phyloP scores from a whole-genome alignment of 53 echinoderm and acorn worm genomes.

The Zoroaster sp. region DNA sequence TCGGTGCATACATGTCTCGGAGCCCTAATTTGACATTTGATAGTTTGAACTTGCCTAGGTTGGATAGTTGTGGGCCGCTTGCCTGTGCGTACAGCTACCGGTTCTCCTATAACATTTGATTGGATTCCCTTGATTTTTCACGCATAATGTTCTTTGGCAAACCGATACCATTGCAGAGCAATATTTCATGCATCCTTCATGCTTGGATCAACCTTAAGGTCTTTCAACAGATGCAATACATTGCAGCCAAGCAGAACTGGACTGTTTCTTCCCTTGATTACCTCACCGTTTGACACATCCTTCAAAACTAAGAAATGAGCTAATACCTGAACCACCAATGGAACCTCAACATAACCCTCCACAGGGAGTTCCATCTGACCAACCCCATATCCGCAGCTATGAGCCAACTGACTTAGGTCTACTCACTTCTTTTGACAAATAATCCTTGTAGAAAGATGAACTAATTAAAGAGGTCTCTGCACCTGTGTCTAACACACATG shows the following conservation, averaged over 20 bases:
- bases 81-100: not conserved
- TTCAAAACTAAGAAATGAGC: conserved; percentile 4
- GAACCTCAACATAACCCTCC: not conserved
- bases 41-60: not conserved
- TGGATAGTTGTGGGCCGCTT: not conserved
- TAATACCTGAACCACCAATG: not conserved
- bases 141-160: not conserved
- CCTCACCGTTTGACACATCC: not conserved
- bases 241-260: not conserved
- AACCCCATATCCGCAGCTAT: not conserved
- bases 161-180: conserved; percentile 3
- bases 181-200: not conserved
- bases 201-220: not conserved
- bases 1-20: not conserved
- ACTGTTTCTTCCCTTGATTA: not conserved
- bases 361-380: not conserved
- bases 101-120: not conserved
- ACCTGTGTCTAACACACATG: not conserved
- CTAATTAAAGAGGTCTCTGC: not conserved
- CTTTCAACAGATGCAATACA: not conserved
- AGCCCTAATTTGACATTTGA: not conserved
- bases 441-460: not conserved
- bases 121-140: not conserved
- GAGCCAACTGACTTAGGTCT: not conserved
- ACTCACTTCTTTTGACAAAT: conserved; percentile 4